Evolutionary conservation across 92 coral and sea anemone genomes (phyloP).

Genomic region (Phenganax stokvisi): DNA sequence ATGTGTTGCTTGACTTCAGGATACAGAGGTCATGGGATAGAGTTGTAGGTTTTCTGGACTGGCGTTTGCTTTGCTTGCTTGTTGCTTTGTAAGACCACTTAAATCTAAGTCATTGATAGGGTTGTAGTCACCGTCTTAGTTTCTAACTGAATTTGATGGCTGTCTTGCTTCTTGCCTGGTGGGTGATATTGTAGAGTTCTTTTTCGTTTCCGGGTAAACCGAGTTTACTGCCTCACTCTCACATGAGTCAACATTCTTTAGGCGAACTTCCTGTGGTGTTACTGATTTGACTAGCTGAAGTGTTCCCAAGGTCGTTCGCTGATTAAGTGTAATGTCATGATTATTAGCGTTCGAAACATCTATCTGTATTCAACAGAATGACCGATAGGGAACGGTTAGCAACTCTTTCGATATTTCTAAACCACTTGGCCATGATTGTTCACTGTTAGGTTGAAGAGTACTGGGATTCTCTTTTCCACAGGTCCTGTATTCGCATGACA

Average conservation of each 20-base stretch:
- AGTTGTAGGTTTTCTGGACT: constrained; percentile 34
- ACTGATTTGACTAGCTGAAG: constrained; percentile 31
- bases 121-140: constrained; percentile 11
- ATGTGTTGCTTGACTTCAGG: constrained; percentile 17
- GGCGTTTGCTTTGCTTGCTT: constrained; percentile 34
- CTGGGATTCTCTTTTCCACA: constrained; percentile 21
- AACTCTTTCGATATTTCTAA: constrained; percentile 24
- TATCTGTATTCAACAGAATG: constrained; percentile 24
- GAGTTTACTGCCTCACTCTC: constrained; percentile 5
- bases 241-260: constrained; percentile 6
- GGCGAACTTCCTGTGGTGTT: constrained; percentile 21
- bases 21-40: constrained; percentile 33
- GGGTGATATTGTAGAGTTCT: constrained; percentile 9
- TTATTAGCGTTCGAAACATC: constrained; percentile 22
- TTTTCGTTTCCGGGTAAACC: not conserved
- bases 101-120: constrained; percentile 16
- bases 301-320: constrained; percentile 17
- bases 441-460: constrained; percentile 24
- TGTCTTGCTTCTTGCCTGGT: constrained; percentile 6
- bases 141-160: not conserved
- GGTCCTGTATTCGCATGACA: constrained; percentile 43
- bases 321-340: constrained; percentile 24
- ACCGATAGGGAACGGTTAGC: constrained; percentile 18
- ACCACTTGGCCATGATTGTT: constrained; percentile 25
- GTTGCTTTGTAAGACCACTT: constrained; percentile 12